These are phyloP conservation scores for Leptinotarsa haldemani DNA, from an alignment of 2,888 invertebrate genomes.

Conservation along the genomic window DNA sequence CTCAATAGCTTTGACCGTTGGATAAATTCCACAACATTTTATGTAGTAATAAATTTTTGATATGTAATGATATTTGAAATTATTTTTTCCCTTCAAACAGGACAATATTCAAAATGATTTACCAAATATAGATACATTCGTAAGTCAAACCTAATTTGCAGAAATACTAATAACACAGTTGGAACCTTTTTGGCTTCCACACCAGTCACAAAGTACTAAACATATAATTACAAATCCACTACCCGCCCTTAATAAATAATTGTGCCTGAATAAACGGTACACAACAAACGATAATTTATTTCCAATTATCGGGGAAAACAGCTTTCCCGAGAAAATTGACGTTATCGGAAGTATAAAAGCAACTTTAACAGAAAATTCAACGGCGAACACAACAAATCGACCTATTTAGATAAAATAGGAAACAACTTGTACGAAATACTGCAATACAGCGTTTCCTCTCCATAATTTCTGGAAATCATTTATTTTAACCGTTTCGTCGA, in stretches of 20 bases:
- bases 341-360: constrained; percentile 20
- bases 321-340: constrained; percentile 21
- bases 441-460: constrained; percentile 21
- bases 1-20: too few relatives aligned
- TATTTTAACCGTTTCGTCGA: background rate
- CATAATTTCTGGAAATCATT: constrained; percentile 17
- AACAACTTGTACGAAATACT: constrained; percentile 22
- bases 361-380: constrained; percentile 19
- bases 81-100: too few relatives aligned
- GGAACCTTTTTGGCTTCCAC: too few relatives aligned
- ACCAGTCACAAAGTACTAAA: background rate
- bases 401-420: constrained; percentile 28
- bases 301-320: constrained; percentile 19
- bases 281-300: constrained; percentile 11
- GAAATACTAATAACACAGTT: too few relatives aligned
- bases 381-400: constrained; percentile 26
- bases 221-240: background rate
- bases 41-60: too few relatives aligned
- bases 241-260: background rate
- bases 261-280: background rate
- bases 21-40: too few relatives aligned
- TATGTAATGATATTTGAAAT: too few relatives aligned
- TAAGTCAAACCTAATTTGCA: too few relatives aligned
- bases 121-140: too few relatives aligned
- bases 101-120: too few relatives aligned